Conservation (phyloP, 2,888 invertebrate species). For the Trichopoda pennipes region DNA sequence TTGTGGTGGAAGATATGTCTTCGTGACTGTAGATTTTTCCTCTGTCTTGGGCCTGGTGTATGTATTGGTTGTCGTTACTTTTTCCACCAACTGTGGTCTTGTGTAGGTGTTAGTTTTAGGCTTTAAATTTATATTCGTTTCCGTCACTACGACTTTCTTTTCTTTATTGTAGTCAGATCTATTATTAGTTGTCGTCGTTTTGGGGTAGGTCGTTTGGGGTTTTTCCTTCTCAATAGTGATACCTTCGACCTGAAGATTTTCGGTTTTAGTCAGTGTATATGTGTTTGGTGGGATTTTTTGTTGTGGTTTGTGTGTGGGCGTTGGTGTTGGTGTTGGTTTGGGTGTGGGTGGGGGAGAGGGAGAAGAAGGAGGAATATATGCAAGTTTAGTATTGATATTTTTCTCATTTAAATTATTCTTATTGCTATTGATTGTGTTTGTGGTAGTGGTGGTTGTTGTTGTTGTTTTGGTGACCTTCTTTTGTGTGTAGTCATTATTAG, state of each 20-base stretch:
- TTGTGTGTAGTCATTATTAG: conserved; percentile 73
- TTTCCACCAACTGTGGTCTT: conserved; percentile 38
- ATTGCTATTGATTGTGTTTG: conserved; percentile 65
- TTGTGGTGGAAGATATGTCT: conserved; percentile 38
- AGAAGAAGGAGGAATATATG: conserved; percentile 78
- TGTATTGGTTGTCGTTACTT: conserved; percentile 31
- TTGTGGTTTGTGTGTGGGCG: conserved; percentile 56
- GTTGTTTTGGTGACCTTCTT: conserved; percentile 72
- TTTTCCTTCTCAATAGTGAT: conserved; percentile 75
- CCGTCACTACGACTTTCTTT: conserved; percentile 63
- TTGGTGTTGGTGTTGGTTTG: conserved; percentile 69
- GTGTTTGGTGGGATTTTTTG: conserved; percentile 55
- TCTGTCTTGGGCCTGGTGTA: background rate
- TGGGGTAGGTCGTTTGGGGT: conserved; percentile 73
- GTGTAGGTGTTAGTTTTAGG: conserved; percentile 47
- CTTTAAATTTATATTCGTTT: conserved; percentile 42
- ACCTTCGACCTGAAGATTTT: conserved; percentile 70
- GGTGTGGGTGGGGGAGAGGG: conserved; percentile 69
- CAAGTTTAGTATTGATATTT: conserved; percentile 72
- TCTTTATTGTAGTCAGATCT: conserved; percentile 73
- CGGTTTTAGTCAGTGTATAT: conserved; percentile 43
- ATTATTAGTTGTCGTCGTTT: conserved; percentile 73
- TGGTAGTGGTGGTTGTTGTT: conserved; percentile 69
- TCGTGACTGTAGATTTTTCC: conserved; percentile 35
- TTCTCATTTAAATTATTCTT: conserved; percentile 64